Conservation (phyloP, 64 coral and sea anemone genomes). For the Astreopora myriophthalma region DNA sequence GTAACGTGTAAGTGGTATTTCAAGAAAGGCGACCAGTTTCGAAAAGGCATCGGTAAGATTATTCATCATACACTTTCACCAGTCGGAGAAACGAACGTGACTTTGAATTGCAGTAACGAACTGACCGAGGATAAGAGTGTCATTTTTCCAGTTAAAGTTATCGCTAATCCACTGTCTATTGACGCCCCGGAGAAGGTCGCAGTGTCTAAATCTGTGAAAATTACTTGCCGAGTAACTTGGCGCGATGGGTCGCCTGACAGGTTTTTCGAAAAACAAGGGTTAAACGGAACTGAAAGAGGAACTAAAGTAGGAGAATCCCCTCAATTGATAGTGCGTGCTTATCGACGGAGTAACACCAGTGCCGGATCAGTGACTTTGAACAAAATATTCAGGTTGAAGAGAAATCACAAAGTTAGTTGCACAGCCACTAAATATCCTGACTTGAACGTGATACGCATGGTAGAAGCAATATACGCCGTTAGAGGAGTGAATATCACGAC, state of each 20-base stretch:
- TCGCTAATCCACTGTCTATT: slow-evolving; percentile 36
- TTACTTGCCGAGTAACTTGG: slow-evolving; percentile 33
- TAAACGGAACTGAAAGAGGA: slow-evolving; percentile 23
- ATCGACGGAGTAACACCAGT: not conserved
- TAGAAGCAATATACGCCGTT: not conserved
- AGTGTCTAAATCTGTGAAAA: not conserved
- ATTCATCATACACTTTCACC: not conserved
- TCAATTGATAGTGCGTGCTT: not conserved
- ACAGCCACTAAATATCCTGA: not conserved
- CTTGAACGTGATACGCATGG: not conserved
- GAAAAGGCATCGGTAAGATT: not conserved
- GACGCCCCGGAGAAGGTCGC: not conserved
- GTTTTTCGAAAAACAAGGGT: not conserved
- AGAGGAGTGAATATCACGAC: not conserved
- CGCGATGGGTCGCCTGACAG: not conserved
- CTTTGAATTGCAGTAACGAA: slow-evolving; percentile 20
- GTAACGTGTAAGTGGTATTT: slow-evolving; percentile 24
- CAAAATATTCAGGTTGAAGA: not conserved
- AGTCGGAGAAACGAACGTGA: not conserved
- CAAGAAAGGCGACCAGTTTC: not conserved
- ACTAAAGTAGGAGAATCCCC: not conserved
- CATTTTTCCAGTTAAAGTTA: not conserved
- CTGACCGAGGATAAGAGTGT: not conserved
- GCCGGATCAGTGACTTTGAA: not conserved
- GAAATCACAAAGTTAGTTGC: not conserved